Evolutionary conservation across 2,888 invertebrate genomes (phyloP).

Genomic region (Zootermopsis nevadensis): DNA sequence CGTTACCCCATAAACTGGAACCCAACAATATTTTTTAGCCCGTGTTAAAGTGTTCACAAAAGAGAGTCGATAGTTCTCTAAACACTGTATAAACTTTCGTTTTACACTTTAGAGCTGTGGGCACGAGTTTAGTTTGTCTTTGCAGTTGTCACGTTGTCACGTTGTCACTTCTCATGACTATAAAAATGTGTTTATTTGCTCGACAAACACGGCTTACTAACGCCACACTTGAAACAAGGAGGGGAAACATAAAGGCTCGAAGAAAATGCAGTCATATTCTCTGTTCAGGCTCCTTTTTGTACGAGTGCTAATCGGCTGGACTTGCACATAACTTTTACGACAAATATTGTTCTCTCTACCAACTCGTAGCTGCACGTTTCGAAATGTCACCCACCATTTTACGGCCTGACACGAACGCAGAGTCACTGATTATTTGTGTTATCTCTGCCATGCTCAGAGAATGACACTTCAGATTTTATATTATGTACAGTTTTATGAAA

Average conservation of each 20-base stretch:
- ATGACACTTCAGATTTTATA: too few relatives aligned
- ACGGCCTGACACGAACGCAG: not conserved
- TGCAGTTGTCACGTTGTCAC: not conserved
- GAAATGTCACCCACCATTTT: not conserved
- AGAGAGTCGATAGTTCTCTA: not conserved
- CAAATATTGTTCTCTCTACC: not conserved
- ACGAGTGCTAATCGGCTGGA: not conserved
- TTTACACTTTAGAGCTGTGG: not conserved
- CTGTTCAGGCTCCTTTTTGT: conserved; percentile 9
- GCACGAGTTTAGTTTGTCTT: not conserved
- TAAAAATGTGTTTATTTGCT: not conserved
- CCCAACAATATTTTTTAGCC: not conserved
- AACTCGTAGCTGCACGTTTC: conserved; percentile 12
- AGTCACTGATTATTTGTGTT: too few relatives aligned
- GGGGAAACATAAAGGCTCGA: not conserved
- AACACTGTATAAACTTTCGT: not conserved
- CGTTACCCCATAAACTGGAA: not conserved
- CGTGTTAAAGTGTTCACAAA: not conserved
- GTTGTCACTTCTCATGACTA: conserved; percentile 1
- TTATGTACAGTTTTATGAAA: too few relatives aligned
- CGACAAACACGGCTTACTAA: not conserved
- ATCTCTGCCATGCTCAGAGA: too few relatives aligned
- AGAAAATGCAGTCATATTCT: not conserved
- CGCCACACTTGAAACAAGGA: not conserved
- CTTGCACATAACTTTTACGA: conserved; percentile 1